Base-by-base conservation (phyloP, 1,140 invertebrate genomes). In the Drosophila virilis region DNA sequence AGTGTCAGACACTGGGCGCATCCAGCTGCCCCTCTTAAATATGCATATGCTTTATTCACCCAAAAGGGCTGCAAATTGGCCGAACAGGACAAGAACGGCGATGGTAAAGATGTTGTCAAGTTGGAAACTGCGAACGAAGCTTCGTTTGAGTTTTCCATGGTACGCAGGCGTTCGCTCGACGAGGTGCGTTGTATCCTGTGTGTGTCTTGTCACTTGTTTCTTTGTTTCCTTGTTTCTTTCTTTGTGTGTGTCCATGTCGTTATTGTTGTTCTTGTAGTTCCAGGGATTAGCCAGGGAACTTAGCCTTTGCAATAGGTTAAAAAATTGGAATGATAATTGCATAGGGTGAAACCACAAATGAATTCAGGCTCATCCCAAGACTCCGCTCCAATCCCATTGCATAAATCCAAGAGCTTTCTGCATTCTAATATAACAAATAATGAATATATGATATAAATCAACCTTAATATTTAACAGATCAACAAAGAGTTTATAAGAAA, bases 61-160 rank as follows among this genome's bases (percentile, higher is more conserved):
- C 40, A 70, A 54, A 88, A 92, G 91, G 90, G 84, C 58, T 91
- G 83, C 81, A 91, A 91, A 74, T 52, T 67, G 66, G 86, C 70
- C 69, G 84, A 91, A 60, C 85, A 91, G 72, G 80, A 89, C 54
- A 91, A 81, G 57, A 71, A 67, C 10, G 69, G 51, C 46, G 22
- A 57, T 70, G 66, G 59, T 62, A 90, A 85, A 55, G 62, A 76
- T 35, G 33, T 86, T 40, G 51, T 62, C 38, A 92, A 90, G 50
- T 43, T 84, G 66, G 88, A 91, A 67, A 80, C 59, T 59, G 57
- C 75, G 42, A 77, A 78, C 61, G 90, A 90, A 48, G 71, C 72
- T 15, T 90, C 85, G 52, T 92, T 92, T 90, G 91, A 92, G 74
- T 90, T 91, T 74, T 92, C 84, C 55, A 92, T 92, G 91, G 76